Conservation (phyloP, 2,797 vertebrate species). For the Ibycter americanus region DNA sequence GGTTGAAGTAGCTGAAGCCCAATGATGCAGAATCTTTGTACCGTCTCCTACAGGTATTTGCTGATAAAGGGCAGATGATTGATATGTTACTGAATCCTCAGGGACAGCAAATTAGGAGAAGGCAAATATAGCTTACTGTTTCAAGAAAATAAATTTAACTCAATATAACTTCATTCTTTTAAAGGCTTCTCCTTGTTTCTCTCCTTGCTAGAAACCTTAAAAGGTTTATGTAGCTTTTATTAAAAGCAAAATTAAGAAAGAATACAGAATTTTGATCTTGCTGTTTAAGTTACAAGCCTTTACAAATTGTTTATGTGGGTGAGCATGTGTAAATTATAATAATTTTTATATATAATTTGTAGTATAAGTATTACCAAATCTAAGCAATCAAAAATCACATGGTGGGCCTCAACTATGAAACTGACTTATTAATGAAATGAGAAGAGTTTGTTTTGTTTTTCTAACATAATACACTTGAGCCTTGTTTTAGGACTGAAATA, state of each 20-base stretch:
- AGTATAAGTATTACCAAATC: neutral
- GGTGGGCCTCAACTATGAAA: neutral
- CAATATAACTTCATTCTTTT: neutral
- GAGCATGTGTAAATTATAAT: neutral
- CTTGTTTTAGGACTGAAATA: neutral
- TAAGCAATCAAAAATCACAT: neutral
- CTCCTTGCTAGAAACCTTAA: neutral
- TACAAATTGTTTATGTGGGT: neutral
- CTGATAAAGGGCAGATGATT: slow-evolving; percentile 4
- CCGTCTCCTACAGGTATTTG: slow-evolving; percentile 2
- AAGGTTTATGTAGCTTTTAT: neutral
- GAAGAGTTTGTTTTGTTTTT: neutral
- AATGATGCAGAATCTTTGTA: neutral
- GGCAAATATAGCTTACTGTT: neutral
- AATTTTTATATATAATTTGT: neutral
- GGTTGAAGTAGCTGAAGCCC: neutral
- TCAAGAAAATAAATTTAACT: neutral
- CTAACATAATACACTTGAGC: neutral
- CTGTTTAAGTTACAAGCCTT: neutral
- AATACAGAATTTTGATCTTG: neutral
- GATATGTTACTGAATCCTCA: neutral
- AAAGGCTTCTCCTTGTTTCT: neutral
- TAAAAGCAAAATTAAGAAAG: neutral
- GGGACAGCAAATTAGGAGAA: neutral
- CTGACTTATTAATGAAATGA: neutral